Evolutionary conservation across 1,140 invertebrate species (phyloP), one percentile per base, ranked within the genome.

Genomic region (Atopsyche davidsoni): DNA sequence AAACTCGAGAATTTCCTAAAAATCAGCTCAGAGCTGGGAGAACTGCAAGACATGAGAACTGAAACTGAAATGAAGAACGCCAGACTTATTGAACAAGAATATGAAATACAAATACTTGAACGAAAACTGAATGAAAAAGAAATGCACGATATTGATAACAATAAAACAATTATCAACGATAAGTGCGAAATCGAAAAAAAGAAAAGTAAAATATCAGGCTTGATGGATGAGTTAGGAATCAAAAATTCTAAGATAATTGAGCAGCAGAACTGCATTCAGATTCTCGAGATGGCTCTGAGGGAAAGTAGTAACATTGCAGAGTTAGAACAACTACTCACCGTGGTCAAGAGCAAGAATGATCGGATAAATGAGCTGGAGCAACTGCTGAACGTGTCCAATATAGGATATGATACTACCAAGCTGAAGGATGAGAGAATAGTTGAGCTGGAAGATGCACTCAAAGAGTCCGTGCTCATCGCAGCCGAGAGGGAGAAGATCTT

Each of bases 401-500:
- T 58, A 2, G 21, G 51, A 31, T 58, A 39, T 41, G 39, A 51
- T 10, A 25, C 46, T 10, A 23, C 51, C 19, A 72, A 75, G 38
- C 65, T 75, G 55, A 64, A 68, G 23, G 70, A 75, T 42, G 62
- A 66, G 14, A 75, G 84, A 45, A 87, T 92, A 55, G 76, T 85
- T 57, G 86, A 91, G 68, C 65, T 93, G 35, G 87, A 92, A 65
- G 80, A 88, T 49, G 87, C 87, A 4, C 68, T 92, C 18, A 76
- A 81, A 50, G 79, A 83, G 59, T 82, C 78, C 19, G 74, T 85
- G 24, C 62, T 77, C 54, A 79, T 85, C 52, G 77, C 79, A 11
- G 75, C 76, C 2, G 79, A 85, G 46, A 68, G 77, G 35, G 82
- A 86, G 50, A 72, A 70, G 31, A 78, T 81, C 55, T 72, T 83